Percentiles rank a stretch among this genome's conserved stretches.
Evolutionary conservation across 2,113 vertebrate species (phyloP).

Genomic region (Bujurquina vittata): DNA sequence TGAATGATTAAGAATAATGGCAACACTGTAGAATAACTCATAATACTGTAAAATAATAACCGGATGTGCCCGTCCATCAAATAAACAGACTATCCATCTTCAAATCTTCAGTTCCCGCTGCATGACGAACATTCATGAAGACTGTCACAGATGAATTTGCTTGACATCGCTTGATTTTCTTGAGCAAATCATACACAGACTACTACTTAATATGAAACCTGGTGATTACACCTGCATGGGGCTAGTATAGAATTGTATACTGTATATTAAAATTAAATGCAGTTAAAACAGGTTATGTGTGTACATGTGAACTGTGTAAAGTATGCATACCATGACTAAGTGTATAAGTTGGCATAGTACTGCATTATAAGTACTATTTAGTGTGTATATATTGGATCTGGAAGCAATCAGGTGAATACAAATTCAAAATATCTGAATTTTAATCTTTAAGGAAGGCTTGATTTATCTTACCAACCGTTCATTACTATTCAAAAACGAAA

Average conservation of each 20-base stretch:
- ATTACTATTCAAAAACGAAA: neutral
- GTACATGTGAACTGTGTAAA: slow-evolving; percentile 40
- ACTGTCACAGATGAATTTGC: neutral
- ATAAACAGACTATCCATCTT: neutral
- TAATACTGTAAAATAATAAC: neutral
- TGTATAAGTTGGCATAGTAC: slow-evolving; percentile 23
- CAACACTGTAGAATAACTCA: neutral
- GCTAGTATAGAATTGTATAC: neutral
- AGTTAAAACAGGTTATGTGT: slow-evolving; percentile 16
- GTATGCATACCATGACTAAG: slow-evolving; percentile 34
- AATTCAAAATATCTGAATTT: slow-evolving; percentile 35
- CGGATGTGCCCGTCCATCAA: neutral
- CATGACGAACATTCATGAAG: neutral
- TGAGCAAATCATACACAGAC: slow-evolving; percentile 11
- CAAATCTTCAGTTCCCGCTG: neutral
- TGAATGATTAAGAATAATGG: slow-evolving; percentile 10
- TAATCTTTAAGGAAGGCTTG: slow-evolving; percentile 33
- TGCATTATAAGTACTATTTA: slow-evolving; percentile 35
- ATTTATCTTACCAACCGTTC: slow-evolving; percentile 10
- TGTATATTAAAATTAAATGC: neutral
- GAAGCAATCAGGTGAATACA: slow-evolving; percentile 24
- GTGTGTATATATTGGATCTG: slow-evolving; percentile 43
- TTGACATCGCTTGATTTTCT: slow-evolving; percentile 5
- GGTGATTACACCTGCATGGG: slow-evolving; percentile 12
- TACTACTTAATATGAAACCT: slow-evolving; percentile 12